Evolutionary conservation across 2,797 vertebrate species (phyloP).

Genomic region (Galaxias olidus): DNA sequence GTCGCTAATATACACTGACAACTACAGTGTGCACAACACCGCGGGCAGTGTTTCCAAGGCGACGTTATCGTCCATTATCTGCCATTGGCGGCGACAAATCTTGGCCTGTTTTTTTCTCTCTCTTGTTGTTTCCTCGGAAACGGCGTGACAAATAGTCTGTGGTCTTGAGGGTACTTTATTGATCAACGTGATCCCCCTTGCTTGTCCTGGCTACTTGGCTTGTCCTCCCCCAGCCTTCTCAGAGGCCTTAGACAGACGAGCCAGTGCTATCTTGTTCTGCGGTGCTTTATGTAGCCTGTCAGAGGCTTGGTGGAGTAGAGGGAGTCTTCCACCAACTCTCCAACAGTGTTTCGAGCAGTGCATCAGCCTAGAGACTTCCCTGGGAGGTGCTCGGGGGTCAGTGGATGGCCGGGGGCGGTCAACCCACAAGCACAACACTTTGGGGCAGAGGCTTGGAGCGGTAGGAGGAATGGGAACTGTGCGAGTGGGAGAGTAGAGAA

Average conservation of each 20-base stretch:
- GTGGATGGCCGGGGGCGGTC: constrained; percentile 37
- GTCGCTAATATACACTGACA: constrained; percentile 21
- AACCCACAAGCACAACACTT: constrained; percentile 31
- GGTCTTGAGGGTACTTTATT: constrained; percentile 57
- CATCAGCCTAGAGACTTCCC: constrained; percentile 22
- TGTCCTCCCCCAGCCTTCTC: constrained; percentile 42
- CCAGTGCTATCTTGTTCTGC: constrained; percentile 47
- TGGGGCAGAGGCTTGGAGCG: constrained; percentile 19
- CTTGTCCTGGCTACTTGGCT: constrained; percentile 14
- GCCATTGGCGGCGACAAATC: constrained; percentile 61
- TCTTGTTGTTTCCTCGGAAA: constrained; percentile 59
- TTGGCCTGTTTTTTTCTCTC: constrained; percentile 49
- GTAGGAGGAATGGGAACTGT: constrained; percentile 3
- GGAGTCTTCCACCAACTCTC: constrained; percentile 9
- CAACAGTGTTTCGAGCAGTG: background rate
- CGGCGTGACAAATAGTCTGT: constrained; percentile 55
- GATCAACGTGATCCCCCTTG: constrained; percentile 61
- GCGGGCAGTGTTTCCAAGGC: constrained; percentile 61
- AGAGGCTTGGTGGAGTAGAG: constrained; percentile 38
- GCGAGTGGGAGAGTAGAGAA: background rate
- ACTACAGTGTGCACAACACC: constrained; percentile 31
- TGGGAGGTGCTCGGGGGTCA: constrained; percentile 18
- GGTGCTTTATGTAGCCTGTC: constrained; percentile 64
- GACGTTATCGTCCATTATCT: constrained; percentile 63
- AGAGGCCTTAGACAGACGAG: constrained; percentile 39